Evolutionary conservation across 2,113 vertebrate species (phyloP).

Genomic region (Nothobranchius furzeri): DNA sequence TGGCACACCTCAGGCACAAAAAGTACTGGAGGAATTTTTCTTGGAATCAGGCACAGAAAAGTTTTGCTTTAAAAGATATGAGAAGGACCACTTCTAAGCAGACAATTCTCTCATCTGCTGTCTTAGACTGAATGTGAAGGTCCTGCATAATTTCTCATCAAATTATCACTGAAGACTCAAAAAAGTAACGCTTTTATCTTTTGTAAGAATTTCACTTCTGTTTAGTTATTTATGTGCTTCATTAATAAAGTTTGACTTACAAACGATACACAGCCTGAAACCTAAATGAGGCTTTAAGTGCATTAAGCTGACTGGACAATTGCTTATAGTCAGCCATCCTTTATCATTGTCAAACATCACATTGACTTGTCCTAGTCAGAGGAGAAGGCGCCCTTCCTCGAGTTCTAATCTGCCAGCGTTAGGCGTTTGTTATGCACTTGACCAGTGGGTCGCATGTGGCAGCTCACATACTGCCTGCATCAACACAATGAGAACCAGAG

Average conservation of each 20-base stretch:
- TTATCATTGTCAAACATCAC: conserved; percentile 31
- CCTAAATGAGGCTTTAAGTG: conserved; percentile 22
- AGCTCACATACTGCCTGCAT: conserved; percentile 54
- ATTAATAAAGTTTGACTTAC: not conserved
- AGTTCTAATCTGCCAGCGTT: conserved; percentile 30
- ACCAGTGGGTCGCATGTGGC: conserved; percentile 45
- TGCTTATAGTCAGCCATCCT: conserved; percentile 26
- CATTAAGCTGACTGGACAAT: conserved; percentile 36
- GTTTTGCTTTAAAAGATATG: too few relatives aligned
- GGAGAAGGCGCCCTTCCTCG: conserved; percentile 31
- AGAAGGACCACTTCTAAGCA: too few relatives aligned
- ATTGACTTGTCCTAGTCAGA: conserved; percentile 48
- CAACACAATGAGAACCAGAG: conserved; percentile 53
- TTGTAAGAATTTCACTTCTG: too few relatives aligned
- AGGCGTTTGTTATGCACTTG: conserved; percentile 25
- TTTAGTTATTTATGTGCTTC: too few relatives aligned
- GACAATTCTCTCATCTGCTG: too few relatives aligned
- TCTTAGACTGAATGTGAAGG: too few relatives aligned
- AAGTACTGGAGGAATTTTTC: too few relatives aligned
- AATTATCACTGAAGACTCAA: too few relatives aligned
- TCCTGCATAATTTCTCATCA: too few relatives aligned
- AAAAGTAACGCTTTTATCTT: too few relatives aligned
- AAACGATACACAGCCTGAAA: not conserved
- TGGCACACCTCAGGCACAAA: too few relatives aligned
- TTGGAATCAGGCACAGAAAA: too few relatives aligned